Conservation (phyloP, 2,113 vertebrate species). For the Tylochromis polylepis region DNA sequence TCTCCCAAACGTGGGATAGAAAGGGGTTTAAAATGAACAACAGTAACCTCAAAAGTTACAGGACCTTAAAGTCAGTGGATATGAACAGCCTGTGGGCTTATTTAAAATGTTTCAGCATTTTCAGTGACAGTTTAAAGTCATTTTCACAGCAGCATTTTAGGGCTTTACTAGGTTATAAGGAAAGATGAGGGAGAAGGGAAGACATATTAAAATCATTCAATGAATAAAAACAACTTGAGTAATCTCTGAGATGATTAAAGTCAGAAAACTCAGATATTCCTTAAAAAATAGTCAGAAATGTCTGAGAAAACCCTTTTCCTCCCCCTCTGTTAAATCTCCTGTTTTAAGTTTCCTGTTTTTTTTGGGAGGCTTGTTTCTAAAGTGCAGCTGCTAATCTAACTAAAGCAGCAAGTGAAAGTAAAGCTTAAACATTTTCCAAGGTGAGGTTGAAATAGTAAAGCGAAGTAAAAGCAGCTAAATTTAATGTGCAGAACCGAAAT, state of each 20-base stretch:
- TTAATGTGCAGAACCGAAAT: background rate
- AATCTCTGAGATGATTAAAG: background rate
- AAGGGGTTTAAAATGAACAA: background rate
- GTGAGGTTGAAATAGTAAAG: background rate
- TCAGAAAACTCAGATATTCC: background rate
- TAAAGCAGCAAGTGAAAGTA: background rate
- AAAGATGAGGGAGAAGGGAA: background rate
- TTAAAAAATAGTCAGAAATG: background rate
- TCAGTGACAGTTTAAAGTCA: background rate
- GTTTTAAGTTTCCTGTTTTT: too few relatives aligned
- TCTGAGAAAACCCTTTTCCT: background rate
- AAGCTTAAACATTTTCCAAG: background rate
- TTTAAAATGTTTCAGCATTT: background rate
- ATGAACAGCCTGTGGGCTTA: background rate
- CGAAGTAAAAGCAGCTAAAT: background rate
- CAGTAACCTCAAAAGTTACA: background rate
- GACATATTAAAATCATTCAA: background rate
- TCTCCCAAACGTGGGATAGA: background rate
- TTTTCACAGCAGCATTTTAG: background rate
- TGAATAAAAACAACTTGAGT: background rate
- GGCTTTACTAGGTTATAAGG: background rate
- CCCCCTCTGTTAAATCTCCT: background rate
- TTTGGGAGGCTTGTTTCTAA: background rate
- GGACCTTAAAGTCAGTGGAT: background rate
- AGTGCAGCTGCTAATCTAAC: background rate